A percentile compares a stretch with the other conserved stretches of the same genome.
phyloP scores from a whole-genome alignment of 1,140 invertebrate species.

The Drepana arcuata region DNA sequence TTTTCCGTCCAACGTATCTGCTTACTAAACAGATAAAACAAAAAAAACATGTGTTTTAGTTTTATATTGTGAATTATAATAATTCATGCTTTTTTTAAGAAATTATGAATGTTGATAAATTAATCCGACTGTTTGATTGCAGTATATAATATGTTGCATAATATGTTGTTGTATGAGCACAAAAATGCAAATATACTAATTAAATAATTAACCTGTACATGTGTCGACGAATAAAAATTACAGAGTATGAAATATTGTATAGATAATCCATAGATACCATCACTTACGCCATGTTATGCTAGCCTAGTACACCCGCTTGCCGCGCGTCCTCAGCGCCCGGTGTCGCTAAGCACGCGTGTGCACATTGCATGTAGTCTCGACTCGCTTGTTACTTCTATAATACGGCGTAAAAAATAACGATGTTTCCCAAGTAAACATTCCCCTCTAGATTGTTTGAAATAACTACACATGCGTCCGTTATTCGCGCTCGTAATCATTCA shows the following conservation, averaged over 20 bases:
- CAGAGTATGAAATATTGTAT: too few species aligned
- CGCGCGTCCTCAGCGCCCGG: slow-evolving; percentile 9
- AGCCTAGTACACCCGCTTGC: slow-evolving; percentile 6
- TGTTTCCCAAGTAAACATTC: too few species aligned
- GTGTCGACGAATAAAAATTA: too few species aligned
- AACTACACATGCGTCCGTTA: slow-evolving; percentile 7
- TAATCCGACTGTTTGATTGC: too few species aligned
- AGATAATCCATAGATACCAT: too few species aligned
- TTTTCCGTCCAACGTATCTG: slow-evolving; percentile 19
- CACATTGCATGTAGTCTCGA: slow-evolving; percentile 15
- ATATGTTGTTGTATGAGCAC: too few species aligned
- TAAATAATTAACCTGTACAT: neutral
- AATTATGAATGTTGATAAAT: too few species aligned
- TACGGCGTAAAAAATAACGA: slow-evolving; percentile 18
- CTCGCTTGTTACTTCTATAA: slow-evolving; percentile 16
- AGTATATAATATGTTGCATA: too few species aligned
- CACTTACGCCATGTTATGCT: slow-evolving; percentile 3
- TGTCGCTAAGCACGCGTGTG: slow-evolving; percentile 4
- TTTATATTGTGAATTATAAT: too few species aligned
- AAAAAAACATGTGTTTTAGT: slow-evolving; percentile 2
- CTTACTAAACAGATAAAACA: slow-evolving; percentile 8
- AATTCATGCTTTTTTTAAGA: too few species aligned
- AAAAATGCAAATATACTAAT: too few species aligned
- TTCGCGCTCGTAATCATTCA: slow-evolving; percentile 9
- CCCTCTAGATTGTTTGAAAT: too few species aligned